Evolutionary conservation across 2,113 vertebrate genomes (phyloP).

Genomic region (Pycnonotus jocosus): DNA sequence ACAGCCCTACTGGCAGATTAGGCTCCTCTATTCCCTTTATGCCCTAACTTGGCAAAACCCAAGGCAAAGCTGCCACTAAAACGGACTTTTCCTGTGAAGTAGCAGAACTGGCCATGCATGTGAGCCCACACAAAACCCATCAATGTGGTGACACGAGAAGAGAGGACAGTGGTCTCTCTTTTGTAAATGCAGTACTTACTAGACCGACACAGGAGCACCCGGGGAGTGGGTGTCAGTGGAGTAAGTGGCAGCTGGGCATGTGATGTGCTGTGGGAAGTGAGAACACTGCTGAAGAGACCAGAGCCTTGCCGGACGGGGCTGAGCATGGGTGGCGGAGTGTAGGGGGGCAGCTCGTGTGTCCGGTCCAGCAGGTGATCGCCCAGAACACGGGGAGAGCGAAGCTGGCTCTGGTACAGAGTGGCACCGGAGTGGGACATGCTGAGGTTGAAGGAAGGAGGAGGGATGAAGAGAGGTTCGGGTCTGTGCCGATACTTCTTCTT

Average conservation of each 20-base stretch:
- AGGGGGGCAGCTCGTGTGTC: slow-evolving; percentile 69
- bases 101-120: background rate
- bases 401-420: slow-evolving; percentile 84
- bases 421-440: slow-evolving; percentile 69
- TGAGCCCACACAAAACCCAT: background rate
- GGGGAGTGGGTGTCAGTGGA: slow-evolving; percentile 72
- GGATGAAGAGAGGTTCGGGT: slow-evolving; percentile 84
- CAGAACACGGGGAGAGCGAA: slow-evolving; percentile 75
- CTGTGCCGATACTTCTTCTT: slow-evolving; percentile 80
- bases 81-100: background rate
- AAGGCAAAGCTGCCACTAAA: background rate
- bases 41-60: background rate
- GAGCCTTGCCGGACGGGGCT: slow-evolving; percentile 85
- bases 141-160: background rate
- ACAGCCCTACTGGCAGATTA: background rate
- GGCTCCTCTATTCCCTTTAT: background rate
- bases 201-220: slow-evolving; percentile 75
- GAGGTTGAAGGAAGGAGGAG: slow-evolving; percentile 73
- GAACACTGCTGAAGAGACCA: slow-evolving; percentile 83
- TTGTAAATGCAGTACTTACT: slow-evolving; percentile 66
- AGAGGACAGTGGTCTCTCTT: background rate
- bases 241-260: slow-evolving; percentile 75
- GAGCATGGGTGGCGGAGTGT: slow-evolving; percentile 87
- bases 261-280: slow-evolving; percentile 52
- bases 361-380: slow-evolving; percentile 74